A percentile compares a stretch with the other conserved stretches of the same genome.
phyloP scores from a whole-genome alignment of 2,113 vertebrate genomes.

The Rhadina sibilatrix region DNA sequence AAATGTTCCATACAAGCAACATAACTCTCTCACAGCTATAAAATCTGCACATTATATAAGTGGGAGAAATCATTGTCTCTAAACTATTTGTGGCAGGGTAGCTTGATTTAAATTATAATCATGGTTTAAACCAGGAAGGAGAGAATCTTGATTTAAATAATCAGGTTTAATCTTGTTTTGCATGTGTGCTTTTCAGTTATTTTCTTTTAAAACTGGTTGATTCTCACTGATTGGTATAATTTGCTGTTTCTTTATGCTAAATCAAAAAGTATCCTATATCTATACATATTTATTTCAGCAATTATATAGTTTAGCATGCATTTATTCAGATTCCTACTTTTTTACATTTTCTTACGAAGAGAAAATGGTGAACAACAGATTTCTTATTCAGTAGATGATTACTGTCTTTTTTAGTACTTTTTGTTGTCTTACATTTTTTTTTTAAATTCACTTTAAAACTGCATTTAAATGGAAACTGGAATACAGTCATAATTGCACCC shows the following conservation, averaged over 20 bases:
- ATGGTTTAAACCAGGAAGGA: constrained; percentile 31
- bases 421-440: neutral
- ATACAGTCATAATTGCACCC: neutral
- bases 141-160: constrained; percentile 61
- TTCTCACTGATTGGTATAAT: constrained; percentile 65
- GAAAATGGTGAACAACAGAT: constrained; percentile 52
- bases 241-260: constrained; percentile 56
- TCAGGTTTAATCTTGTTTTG: constrained; percentile 65
- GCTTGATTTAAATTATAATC: constrained; percentile 45
- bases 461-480: constrained; percentile 33
- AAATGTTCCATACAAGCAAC: neutral
- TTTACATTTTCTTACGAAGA: constrained; percentile 35
- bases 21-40: neutral
- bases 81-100: neutral
- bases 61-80: constrained; percentile 2
- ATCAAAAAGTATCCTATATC: constrained; percentile 62
- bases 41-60: neutral
- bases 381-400: constrained; percentile 54
- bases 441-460: neutral
- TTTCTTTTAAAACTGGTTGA: constrained; percentile 51
- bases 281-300: constrained; percentile 67
- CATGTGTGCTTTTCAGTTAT: constrained; percentile 47
- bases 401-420: neutral
- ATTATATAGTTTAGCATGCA: constrained; percentile 56
- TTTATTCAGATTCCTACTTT: constrained; percentile 49